Evolutionary conservation across 2,797 vertebrate genomes (phyloP), one percentile per base, ranked within the genome.

Genomic region (Eurystomus glaucurus): DNA sequence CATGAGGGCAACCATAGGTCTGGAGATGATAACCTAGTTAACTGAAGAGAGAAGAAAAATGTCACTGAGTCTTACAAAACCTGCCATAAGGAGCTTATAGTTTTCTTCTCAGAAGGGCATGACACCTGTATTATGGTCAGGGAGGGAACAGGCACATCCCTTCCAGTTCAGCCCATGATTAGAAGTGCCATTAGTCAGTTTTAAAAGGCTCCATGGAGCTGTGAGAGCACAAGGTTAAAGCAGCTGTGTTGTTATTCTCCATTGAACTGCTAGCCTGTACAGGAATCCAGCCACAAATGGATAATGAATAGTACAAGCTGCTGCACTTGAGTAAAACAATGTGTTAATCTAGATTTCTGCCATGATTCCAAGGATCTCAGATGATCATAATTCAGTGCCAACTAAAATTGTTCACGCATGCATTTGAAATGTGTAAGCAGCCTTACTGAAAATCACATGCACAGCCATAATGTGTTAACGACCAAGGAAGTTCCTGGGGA

Each of bases 401-500:
- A 62, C 43, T 54, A 72, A 92, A 96, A 94, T 51, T 43, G 26
- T 55, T 90, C 39, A 50, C 54, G 48, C 26, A 18, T 17, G 45
- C 57, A 65, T 71, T 91, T 91, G 39, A 62, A 81, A 68, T 28
- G 48, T 75, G 33, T 43, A 29, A 76, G 61, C 69, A 69, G 22
- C 15, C n/a, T 81, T 88, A 72, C 72, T 62, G 69, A 76, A 95
- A 95, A 75, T 81, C 87, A 90, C 76, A 78, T 51, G 72, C 29
- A 75, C 17, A 68, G 25, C 37, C 50, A 39, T 0, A 5, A 46
- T 0, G 0, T 21, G 19, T 43, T 75, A 75, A 75, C 0, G 11
- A 48, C 35, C 10, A 18, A 60, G 22, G 69, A 90, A 45, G 33
- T 13, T 80, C 25, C 74, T 35, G 46, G 45, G 45, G 17, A 46